Evolutionary conservation across 2,888 invertebrate species (phyloP), one percentile per base, ranked within the genome.

Genomic region (Lasioglossum oenotherae): DNA sequence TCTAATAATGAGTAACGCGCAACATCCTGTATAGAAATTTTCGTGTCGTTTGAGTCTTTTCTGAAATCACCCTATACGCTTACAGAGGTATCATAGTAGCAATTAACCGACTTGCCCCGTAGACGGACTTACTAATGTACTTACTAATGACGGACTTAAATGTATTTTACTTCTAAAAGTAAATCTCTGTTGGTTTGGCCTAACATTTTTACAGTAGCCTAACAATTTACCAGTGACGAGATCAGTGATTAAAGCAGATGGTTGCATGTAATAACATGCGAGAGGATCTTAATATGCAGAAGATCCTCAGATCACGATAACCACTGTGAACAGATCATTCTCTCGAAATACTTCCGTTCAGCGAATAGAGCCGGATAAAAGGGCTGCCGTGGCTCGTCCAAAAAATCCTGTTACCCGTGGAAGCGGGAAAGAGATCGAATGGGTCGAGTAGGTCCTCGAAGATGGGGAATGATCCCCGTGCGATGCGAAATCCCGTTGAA

Each of bases 371-470:
- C 35, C 78, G 74, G 69, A 84, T 84, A 74, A 82, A 84, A 44
- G 82, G 76, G 35, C 31, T 57, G 67, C 19, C 74, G 71, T 19
- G 38, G 78, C 31, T 16, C 46, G 67, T 53, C 14, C 27, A 53
- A 85, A 85, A 85, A 85, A 83, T 84, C 84, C 84, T 74, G 84
- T 82, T 82, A 82, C 74, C 41, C 53, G 27, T 16, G 23, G 16
- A n/a, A 23, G 5, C 19, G 72, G 72, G 27, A 53, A 74, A 57
- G 38, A 74, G 84, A 75, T 82, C 78, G 84, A 72, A 46, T 31
- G 19, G 74, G n/a, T 74, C 74, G 60, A 78, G 74, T 12, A 78
- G 74, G 74, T 79, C 75, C 72, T 83, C 78, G 44, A 82, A 78
- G 64, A 79, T 64, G 67, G 31, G 73, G 49, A 84, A 83, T 35